A percentile compares a stretch with the other conserved stretches of the same genome.
Conservation (phyloP, 2,888 invertebrate species). For the Malthinus flaveolus region DNA sequence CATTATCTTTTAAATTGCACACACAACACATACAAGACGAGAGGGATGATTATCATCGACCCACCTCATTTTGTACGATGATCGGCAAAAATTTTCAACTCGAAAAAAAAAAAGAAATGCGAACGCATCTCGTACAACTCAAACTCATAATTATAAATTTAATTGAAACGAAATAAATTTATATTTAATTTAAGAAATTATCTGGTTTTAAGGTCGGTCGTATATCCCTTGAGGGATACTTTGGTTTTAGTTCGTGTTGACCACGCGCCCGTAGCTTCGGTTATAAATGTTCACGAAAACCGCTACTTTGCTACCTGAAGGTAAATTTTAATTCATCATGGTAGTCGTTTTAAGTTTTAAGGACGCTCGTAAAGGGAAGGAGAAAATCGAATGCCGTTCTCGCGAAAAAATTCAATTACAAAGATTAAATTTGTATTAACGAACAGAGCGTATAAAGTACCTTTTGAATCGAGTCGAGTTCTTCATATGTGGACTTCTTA, state of each 20-base stretch:
- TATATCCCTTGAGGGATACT: constrained; percentile 13
- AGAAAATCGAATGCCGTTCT: too few species aligned
- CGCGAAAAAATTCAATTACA: too few species aligned
- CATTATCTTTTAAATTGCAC: constrained; percentile 20
- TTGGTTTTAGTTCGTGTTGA: constrained; percentile 18
- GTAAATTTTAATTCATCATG: constrained; percentile 6
- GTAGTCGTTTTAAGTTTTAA: not conserved
- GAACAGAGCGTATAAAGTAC: too few species aligned
- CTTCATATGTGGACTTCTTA: too few species aligned
- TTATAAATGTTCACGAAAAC: constrained; percentile 12
- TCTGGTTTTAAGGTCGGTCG: constrained; percentile 12
- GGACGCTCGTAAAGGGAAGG: too few species aligned
- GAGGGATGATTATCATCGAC: constrained; percentile 23
- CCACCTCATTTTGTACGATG: constrained; percentile 24
- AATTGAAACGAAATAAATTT: not conserved
- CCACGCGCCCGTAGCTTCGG: constrained; percentile 15
- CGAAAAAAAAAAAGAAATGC: not conserved
- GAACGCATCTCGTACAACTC: not conserved
- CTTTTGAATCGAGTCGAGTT: too few species aligned
- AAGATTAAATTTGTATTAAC: too few species aligned
- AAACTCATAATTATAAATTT: not conserved
- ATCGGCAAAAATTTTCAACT: constrained; percentile 13
- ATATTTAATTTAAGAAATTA: constrained; percentile 12
- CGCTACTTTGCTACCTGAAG: constrained; percentile 2
- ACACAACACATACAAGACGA: not conserved